Evolutionary conservation across 2,797 vertebrate genomes (phyloP), one percentile per base, ranked within the genome.

Genomic region (Myoxocephalus aenaeus): DNA sequence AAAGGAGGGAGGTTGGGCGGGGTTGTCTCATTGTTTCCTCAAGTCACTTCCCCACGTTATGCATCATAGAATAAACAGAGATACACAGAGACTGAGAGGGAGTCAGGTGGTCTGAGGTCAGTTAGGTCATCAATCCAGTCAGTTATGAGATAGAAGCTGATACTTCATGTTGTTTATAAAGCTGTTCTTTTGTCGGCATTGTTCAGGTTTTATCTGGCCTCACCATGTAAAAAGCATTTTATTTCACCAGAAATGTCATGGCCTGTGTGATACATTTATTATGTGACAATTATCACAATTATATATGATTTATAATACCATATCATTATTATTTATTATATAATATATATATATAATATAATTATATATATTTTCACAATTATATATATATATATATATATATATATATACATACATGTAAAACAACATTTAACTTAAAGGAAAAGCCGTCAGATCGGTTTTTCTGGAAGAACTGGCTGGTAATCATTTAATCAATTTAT

Each of bases 21-120:
- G 18, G 73, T 81, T 88, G 80, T 69, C 86, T 85, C 71, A 79
- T 85, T 81, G 88, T 91, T 94, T 92, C 90, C 87, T 90, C 58
- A 40, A 83, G 69, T 84, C 83, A 82, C 81, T 79, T 77, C 81
- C 80, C 81, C 69, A 61, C 50, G 12, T 22, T 15, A 67, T 44
- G n/a, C 76, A 79, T 81, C 11, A 12, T 29, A 50, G 38, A 17
- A 74, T 34, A 65, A 68, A 77, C 27, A 54, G 2, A 81, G 29
- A 54, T 42, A 69, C 53, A 0, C 22, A 66, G 18, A 29, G 25
- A 34, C 57, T 5, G 5, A 67, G n/a, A 42, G 34, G 20, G 56
- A 70, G 34, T 22, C 67, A 63, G 50, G 58, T 40, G 22, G 38
- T 64, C 42, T 34, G 51, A 56, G 40, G 53, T 72, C 63, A 77